Evolutionary conservation across 2,888 invertebrate genomes (phyloP), one percentile per base, ranked within the genome.

Genomic region (Andrena hattorfiana): DNA sequence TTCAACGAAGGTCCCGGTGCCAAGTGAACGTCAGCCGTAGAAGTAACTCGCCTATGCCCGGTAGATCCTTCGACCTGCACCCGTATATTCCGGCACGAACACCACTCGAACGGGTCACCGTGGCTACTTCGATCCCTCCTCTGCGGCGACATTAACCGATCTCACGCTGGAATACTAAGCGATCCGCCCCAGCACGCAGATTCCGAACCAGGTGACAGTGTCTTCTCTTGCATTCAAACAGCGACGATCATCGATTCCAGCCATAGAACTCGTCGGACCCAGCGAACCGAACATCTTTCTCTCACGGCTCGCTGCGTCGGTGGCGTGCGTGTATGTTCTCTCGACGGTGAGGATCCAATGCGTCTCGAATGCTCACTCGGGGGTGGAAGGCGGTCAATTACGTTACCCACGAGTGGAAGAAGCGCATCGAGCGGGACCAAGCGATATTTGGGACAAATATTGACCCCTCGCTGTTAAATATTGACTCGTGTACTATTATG

Each of bases 121-220:
- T 59, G 63, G 59, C 56, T 30, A 62, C 49, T 20, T 20, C n/a
- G 66, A 51, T 30, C 69, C 54, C 62, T 69, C 62, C 79, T 48
- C 16, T 49, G 69, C 32, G 64, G n/a, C 69, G 75, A 76, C 79
- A 71, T 80, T 70, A 75, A 79, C 76, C 79, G 72, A 79, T 84
- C 73, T 80, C 80, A 72, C 68, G 54, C 7, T 35, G 28, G 16
- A n/a, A 51, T 54, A 62, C 60, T n/a, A 26, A 62, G 73, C 42
- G 30, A 67, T 30, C 64, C 69, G 64, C 54, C 32, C 66, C 35
- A 66, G 70, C 56, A 77, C 16, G 13, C 35, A 28, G 8, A 64
- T 54, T 51, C 35, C 28, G 13, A 32, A 49, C 42, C 26, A 4
- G 49, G 7, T 5, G 49, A 35, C 16, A 13, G n/a, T 42, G 26